Evolutionary conservation across 2,797 vertebrate genomes (phyloP), one percentile per base, ranked within the genome.

Genomic region (Sebastiscus tertius): DNA sequence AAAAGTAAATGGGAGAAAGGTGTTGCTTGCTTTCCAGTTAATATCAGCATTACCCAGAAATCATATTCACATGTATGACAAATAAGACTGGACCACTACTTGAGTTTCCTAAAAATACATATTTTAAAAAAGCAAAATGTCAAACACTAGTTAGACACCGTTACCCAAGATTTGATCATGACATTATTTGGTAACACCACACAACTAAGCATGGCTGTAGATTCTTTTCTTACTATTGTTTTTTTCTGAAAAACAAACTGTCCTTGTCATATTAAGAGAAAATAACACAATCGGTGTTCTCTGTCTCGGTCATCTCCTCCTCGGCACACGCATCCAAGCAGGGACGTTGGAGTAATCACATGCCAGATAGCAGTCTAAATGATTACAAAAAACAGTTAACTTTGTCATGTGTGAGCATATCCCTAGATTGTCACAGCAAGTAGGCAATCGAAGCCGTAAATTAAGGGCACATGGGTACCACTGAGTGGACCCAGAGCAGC

Each of bases 401-500:
- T 33, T 26, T 34, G 18, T 16, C 66, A 16, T 61, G 26, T 69
- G 42, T 26, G 27, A 62, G 22, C 26, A 42, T 36, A 66, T 72
- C 63, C 11, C 27, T 62, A 55, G 61, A 83, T 73, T 80, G 61
- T 70, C 56, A 46, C 77, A 77, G 65, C 46, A 18, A 80, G 42
- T 60, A 8, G 22, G 6, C 22, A 60, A 72, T 73, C 8, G 1
- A 64, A 18, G 49, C 54, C 62, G 62, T 52, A 31, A 61, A 66
- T 81, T 58, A 26, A 20, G 14, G 20, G 29, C 55, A n/a, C 27
- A 60, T 18, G 8, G 26, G 27, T 31, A 52, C 33, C 20, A 29
- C 22, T 42, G 55, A 73, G 22, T 60, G 36, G 24, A 55, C 29
- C 13, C 20, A 42, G 29, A 55, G 22, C 55, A 72, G 78, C 29